Evolutionary conservation across 2,113 vertebrate species (phyloP).

Genomic region (Saguinus imperator): DNA sequence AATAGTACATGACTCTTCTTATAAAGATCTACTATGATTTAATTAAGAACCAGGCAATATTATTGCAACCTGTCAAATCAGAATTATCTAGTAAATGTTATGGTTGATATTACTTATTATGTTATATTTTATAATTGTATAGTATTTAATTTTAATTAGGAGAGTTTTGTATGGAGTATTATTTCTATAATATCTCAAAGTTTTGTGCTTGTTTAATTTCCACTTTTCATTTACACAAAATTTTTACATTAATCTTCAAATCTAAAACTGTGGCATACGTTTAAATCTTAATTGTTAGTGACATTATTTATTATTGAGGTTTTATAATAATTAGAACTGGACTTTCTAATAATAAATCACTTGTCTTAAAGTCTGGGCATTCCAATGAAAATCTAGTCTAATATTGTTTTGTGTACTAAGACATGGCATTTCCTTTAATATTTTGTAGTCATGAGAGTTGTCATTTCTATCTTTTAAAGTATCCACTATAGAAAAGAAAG

Average conservation of each 20-base stretch:
- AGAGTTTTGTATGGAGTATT: background rate
- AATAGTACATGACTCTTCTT: background rate
- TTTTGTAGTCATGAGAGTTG: background rate
- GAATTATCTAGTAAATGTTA: background rate
- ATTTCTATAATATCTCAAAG: background rate
- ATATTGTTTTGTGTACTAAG: background rate
- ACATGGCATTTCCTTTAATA: slow-evolving; percentile 4
- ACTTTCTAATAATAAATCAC: background rate
- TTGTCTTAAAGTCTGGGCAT: background rate
- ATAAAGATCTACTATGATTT: background rate
- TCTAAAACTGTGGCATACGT: background rate
- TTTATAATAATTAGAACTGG: background rate
- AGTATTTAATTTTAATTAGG: background rate
- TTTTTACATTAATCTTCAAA: background rate
- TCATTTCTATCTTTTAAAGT: slow-evolving; percentile 6
- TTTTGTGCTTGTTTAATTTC: background rate
- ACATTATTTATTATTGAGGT: background rate
- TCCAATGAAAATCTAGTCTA: background rate
- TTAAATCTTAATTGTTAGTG: background rate
- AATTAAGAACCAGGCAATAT: background rate
- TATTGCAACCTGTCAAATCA: background rate
- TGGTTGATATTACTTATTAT: background rate
- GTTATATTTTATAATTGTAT: background rate
- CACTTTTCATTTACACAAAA: background rate
- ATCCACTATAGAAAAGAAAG: slow-evolving; percentile 21